Evolutionary conservation across 1,140 invertebrate genomes (phyloP).

Genomic region (Drosophila pandora): DNA sequence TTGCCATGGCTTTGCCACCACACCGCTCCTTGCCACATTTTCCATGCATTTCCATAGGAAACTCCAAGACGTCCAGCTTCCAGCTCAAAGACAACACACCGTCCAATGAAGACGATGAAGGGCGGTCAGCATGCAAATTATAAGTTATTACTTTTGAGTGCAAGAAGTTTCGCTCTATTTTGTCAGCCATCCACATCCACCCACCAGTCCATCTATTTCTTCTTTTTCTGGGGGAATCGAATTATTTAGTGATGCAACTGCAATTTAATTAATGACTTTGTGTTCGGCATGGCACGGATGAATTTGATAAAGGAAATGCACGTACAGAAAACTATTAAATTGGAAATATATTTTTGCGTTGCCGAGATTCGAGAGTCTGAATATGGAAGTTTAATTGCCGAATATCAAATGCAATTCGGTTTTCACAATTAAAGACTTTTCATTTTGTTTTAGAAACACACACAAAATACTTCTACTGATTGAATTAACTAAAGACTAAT

Average conservation of each 20-base stretch:
- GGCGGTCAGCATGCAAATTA: slow-evolving; percentile 58
- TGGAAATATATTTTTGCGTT: slow-evolving; percentile 9
- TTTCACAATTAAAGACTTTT: slow-evolving; percentile 14
- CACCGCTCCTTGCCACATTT: not conserved
- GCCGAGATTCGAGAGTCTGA: not conserved
- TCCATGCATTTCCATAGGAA: not conserved
- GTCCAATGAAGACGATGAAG: slow-evolving; percentile 26
- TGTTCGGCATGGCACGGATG: slow-evolving; percentile 2
- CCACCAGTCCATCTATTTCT: too few relatives aligned
- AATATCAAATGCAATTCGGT: slow-evolving; percentile 16
- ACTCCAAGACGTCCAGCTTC: slow-evolving; percentile 37
- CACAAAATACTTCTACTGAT: not conserved
- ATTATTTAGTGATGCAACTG: slow-evolving; percentile 60
- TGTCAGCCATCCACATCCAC: not conserved
- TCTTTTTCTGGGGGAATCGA: slow-evolving; percentile 36
- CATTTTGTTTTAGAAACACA: not conserved
- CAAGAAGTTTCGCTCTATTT: slow-evolving; percentile 33
- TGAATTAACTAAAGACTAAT: slow-evolving; percentile 6
- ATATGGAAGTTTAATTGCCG: slow-evolving; percentile 26
- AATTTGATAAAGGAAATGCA: slow-evolving; percentile 32
- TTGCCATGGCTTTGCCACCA: slow-evolving; percentile 64
- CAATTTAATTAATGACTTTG: slow-evolving; percentile 52
- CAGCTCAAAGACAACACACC: slow-evolving; percentile 38
- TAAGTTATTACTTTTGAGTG: slow-evolving; percentile 80
- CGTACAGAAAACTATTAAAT: slow-evolving; percentile 16